These are phyloP conservation scores for Crypturellus undulatus DNA, from an alignment of 2,113 vertebrate genomes.

Conservation along the genomic window DNA sequence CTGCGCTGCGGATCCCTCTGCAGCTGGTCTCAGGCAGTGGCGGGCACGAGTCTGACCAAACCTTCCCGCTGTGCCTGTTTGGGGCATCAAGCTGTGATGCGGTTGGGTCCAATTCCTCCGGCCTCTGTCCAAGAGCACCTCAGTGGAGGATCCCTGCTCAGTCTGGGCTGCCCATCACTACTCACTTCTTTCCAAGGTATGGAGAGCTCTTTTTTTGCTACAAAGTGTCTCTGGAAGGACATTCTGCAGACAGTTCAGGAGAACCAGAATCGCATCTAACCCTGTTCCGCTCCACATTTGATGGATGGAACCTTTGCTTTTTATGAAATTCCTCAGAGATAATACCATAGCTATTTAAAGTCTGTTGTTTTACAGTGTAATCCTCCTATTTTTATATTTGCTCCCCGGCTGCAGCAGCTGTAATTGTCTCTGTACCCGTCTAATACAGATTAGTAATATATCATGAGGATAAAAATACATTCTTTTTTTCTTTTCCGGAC, in stretches of 20 bases:
- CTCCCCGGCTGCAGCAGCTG: background rate
- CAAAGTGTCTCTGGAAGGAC: background rate
- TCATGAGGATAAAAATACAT: background rate
- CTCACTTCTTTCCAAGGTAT: rapidly evolving
- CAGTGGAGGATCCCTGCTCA: background rate
- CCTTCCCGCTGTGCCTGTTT: background rate
- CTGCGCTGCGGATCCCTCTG: too few species aligned
- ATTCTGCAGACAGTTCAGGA: background rate
- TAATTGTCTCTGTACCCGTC: background rate
- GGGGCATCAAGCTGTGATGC: background rate
- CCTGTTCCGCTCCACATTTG: background rate
- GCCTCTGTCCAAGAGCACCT: background rate
- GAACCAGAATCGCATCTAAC: background rate
- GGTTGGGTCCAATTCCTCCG: rapidly evolving
- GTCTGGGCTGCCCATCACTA: background rate
- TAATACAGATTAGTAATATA: background rate
- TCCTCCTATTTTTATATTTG: background rate
- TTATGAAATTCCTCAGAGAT: background rate
- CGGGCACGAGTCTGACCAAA: too few species aligned
- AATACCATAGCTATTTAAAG: background rate
- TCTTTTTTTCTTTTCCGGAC: background rate
- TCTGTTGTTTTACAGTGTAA: background rate
- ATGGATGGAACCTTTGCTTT: background rate
- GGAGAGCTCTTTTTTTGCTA: background rate
- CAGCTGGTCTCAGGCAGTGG: too few species aligned